A percentile compares a stretch with the other conserved stretches of the same genome.
phyloP scores from a whole-genome alignment of 2,888 invertebrate species.

The Carterocephalus palaemon region DNA sequence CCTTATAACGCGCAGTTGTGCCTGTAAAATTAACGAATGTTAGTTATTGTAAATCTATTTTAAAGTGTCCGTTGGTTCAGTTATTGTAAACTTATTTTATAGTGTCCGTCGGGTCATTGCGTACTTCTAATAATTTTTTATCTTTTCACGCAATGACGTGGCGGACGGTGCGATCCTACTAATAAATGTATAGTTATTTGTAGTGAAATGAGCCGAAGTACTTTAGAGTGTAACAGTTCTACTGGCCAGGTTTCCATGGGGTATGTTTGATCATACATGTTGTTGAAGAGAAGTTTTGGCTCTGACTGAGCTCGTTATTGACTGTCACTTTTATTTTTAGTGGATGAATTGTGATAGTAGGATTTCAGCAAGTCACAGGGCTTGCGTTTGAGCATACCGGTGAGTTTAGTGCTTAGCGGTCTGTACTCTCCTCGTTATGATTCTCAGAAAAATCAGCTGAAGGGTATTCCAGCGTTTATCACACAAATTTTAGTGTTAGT shows the following conservation, averaged over 20 bases:
- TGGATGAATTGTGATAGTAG: slow-evolving; percentile 64
- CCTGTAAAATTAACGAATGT: slow-evolving; percentile 62
- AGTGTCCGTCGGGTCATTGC: slow-evolving; percentile 53
- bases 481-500: slow-evolving; percentile 51
- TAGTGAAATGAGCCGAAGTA: slow-evolving; percentile 25
- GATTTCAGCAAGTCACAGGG: slow-evolving; percentile 56
- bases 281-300: slow-evolving; percentile 35
- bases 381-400: slow-evolving; percentile 33
- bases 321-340: slow-evolving; percentile 63
- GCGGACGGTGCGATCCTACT: slow-evolving; percentile 60
- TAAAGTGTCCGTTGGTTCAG: slow-evolving; percentile 51
- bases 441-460: slow-evolving; percentile 41
- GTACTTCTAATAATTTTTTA: slow-evolving; percentile 48
- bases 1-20: slow-evolving; percentile 63
- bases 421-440: slow-evolving; percentile 37
- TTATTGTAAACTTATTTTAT: slow-evolving; percentile 53
- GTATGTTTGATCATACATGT: slow-evolving; percentile 28
- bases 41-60: slow-evolving; percentile 55
- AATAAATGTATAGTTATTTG: slow-evolving; percentile 33
- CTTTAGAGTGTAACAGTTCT: slow-evolving; percentile 38
- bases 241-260: slow-evolving; percentile 46
- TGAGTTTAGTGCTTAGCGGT: slow-evolving; percentile 34
- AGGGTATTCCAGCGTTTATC: slow-evolving; percentile 43
- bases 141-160: slow-evolving; percentile 48
- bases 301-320: slow-evolving; percentile 50